Evolutionary conservation across 2,888 invertebrate species (phyloP).

Genomic region (Hedychridium roseum): DNA sequence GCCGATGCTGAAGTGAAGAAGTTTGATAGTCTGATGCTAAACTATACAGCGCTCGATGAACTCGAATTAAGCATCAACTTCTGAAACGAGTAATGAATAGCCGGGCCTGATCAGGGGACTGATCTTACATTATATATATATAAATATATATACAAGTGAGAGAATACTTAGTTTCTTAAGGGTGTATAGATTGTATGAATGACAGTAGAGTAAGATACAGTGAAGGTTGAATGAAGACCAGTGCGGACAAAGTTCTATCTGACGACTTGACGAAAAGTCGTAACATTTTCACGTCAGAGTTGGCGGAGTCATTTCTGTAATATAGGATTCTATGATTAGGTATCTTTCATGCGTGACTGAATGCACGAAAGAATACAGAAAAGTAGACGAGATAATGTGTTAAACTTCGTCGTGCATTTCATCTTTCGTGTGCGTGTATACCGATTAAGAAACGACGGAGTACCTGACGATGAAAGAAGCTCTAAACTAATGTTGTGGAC

Average conservation of each 20-base stretch:
- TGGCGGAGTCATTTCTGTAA: conserved; percentile 29
- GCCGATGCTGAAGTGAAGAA: too few species aligned
- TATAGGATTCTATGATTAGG: conserved; percentile 49
- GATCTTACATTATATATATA: conserved; percentile 21
- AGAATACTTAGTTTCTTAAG: conserved; percentile 45
- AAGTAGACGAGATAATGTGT: conserved; percentile 7
- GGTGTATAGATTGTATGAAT: conserved; percentile 52
- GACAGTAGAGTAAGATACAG: conserved; percentile 36
- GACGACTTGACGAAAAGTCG: conserved; percentile 12
- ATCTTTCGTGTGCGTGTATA: conserved; percentile 19
- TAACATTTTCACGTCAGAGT: conserved; percentile 8
- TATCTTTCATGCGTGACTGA: conserved; percentile 43
- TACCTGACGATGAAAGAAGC: conserved; percentile 21
- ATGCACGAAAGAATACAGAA: too few species aligned
- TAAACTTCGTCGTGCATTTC: conserved; percentile 14
- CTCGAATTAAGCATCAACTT: conserved; percentile 3
- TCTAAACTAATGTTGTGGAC: conserved; percentile 30
- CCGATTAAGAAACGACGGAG: conserved; percentile 18
- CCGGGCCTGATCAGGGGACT: conserved; percentile 7
- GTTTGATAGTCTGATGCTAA: too few species aligned
- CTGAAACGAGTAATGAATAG: not conserved
- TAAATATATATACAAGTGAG: conserved; percentile 34
- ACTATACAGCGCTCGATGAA: too few species aligned
- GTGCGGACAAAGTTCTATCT: conserved; percentile 12
- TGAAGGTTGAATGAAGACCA: conserved; percentile 2